These are phyloP conservation scores for Clostera curtula DNA, from an alignment of 2,888 invertebrate genomes.

Conservation along the genomic window DNA sequence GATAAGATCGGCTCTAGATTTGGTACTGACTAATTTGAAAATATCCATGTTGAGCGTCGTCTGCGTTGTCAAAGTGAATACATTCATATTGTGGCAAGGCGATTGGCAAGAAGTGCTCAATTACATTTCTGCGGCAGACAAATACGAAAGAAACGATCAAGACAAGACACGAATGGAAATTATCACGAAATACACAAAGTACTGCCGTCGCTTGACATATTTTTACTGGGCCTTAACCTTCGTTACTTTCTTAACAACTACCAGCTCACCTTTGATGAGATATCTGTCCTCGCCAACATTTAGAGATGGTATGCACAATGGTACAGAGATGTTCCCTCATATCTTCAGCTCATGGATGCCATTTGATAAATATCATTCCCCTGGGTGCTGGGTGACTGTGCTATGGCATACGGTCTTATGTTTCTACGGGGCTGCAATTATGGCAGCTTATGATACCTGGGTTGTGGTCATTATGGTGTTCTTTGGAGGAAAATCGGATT, in stretches of 20 bases:
- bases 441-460: constrained; percentile 48
- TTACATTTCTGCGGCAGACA: constrained; percentile 49
- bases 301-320: constrained; percentile 39
- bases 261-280: constrained; percentile 36
- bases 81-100: constrained; percentile 46
- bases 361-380: constrained; percentile 46
- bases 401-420: constrained; percentile 39
- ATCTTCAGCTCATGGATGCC: constrained; percentile 64
- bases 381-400: constrained; percentile 51
- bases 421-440: constrained; percentile 38
- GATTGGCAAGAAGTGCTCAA: constrained; percentile 45
- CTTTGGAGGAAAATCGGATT: constrained; percentile 52
- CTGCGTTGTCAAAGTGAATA: constrained; percentile 45
- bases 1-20: constrained; percentile 44
- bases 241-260: constrained; percentile 38
- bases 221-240: constrained; percentile 53
- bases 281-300: constrained; percentile 41
- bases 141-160: constrained; percentile 37
- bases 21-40: constrained; percentile 50
- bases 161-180: constrained; percentile 30
- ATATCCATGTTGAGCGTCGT: constrained; percentile 57
- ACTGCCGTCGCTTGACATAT: constrained; percentile 44
- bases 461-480: constrained; percentile 50
- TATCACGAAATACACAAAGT: constrained; percentile 43
- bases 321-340: constrained; percentile 48